Percentiles rank a stretch among this genome's conserved stretches.
Conservation (phyloP, 2,888 invertebrate species). For the Microdon myrmicae region DNA sequence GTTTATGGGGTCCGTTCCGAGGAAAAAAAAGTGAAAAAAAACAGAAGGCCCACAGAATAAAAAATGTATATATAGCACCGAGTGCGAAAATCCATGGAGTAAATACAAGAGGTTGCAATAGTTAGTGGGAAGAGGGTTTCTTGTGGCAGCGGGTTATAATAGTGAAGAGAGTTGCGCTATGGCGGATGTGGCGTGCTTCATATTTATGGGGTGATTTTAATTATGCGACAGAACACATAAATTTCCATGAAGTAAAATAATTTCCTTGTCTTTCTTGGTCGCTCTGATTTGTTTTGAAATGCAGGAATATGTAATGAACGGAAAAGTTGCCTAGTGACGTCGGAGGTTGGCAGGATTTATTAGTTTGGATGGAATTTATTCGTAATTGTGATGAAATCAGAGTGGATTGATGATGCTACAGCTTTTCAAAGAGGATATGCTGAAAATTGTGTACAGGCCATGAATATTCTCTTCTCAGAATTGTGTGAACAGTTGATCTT, state of each 20-base stretch:
- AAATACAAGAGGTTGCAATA: conserved; percentile 25
- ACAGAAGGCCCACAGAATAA: conserved; percentile 15
- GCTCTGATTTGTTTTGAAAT: conserved; percentile 34
- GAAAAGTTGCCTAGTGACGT: conserved; percentile 13
- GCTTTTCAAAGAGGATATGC: too few relatives aligned
- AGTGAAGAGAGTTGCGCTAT: conserved; percentile 9
- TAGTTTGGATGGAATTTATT: conserved; percentile 26
- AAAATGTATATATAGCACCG: conserved; percentile 19
- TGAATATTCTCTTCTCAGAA: too few relatives aligned
- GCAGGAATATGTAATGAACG: conserved; percentile 33
- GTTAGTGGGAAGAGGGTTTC: conserved; percentile 1
- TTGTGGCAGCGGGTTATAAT: conserved; percentile 5
- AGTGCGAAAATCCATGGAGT: conserved; percentile 38
- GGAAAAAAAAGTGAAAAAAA: conserved; percentile 2
- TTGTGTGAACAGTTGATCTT: too few relatives aligned
- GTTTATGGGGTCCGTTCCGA: conserved; percentile 10
- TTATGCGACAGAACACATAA: conserved; percentile 50
- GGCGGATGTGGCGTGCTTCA: conserved; percentile 39
- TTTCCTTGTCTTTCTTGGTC: conserved; percentile 37
- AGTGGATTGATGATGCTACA: too few relatives aligned
- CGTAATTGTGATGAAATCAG: too few relatives aligned
- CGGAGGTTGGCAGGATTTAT: conserved; percentile 29
- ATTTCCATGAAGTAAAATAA: conserved; percentile 43
- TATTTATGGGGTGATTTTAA: conserved; percentile 52
- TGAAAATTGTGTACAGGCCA: too few relatives aligned